These are phyloP conservation scores for Dexiosoma caninum DNA, from an alignment of 2,888 invertebrate genomes.

Conservation along the genomic window DNA sequence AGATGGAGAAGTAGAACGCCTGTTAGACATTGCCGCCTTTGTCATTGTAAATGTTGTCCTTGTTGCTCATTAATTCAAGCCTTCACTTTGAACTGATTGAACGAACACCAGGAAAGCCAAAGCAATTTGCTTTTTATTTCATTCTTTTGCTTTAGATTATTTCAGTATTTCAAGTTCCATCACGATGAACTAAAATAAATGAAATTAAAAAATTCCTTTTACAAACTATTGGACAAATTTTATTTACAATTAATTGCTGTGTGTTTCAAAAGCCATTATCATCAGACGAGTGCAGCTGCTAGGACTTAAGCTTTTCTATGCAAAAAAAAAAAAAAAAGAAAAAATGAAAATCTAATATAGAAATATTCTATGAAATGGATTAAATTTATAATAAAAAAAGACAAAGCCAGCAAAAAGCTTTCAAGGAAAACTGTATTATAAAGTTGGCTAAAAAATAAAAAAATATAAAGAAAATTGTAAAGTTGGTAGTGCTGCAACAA, in stretches of 20 bases:
- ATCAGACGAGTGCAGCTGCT: conserved; percentile 22
- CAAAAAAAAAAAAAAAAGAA: not conserved
- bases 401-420: conserved; percentile 16
- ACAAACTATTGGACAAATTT: conserved; percentile 41
- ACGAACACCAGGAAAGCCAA: conserved; percentile 12
- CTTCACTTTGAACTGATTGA: conserved; percentile 28
- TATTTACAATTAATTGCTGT: conserved; percentile 49
- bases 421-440: conserved; percentile 8
- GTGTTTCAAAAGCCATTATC: conserved; percentile 46
- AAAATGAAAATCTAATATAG: not conserved
- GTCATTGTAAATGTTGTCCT: not conserved
- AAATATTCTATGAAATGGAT: conserved; percentile 4
- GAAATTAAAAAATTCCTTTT: conserved; percentile 61
- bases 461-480: conserved; percentile 21
- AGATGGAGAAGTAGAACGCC: not conserved
- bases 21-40: not conserved
- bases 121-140: conserved; percentile 9
- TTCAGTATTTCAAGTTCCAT: conserved; percentile 34
- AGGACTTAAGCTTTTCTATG: not conserved
- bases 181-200: conserved; percentile 58
- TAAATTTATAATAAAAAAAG: conserved; percentile 24
- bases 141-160: not conserved
- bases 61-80: conserved; percentile 36
- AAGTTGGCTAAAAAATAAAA: not conserved
- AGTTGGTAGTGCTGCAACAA: not conserved